phyloP scores from a whole-genome alignment of 2,113 vertebrate species.

The Antidorcas marsupialis region DNA sequence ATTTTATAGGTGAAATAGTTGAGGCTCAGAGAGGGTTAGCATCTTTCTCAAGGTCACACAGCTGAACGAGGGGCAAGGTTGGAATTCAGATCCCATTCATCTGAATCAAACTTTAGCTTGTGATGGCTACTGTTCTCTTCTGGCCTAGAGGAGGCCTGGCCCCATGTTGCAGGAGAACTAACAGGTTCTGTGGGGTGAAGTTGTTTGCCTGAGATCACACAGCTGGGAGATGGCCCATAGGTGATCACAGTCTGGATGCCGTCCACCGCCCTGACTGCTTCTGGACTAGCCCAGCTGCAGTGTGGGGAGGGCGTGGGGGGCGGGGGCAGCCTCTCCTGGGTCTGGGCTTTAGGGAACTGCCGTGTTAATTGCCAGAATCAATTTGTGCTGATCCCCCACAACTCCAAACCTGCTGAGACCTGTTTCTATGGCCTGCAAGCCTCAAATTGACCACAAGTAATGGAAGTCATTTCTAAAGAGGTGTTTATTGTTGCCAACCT shows the following conservation, averaged over 20 bases:
- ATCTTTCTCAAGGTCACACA: background rate
- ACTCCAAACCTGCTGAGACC: background rate
- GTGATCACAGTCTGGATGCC: rapidly evolving
- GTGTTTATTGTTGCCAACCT: background rate
- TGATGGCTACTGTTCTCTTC: background rate
- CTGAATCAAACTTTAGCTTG: background rate
- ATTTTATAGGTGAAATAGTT: background rate
- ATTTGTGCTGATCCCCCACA: background rate
- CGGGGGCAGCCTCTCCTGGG: rapidly evolving
- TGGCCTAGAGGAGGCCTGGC: background rate
- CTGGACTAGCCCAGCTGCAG: background rate
- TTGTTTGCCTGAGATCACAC: background rate
- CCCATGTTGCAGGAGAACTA: background rate
- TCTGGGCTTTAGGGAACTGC: background rate
- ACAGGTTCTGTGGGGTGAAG: background rate
- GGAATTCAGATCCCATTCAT: background rate
- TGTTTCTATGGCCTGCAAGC: background rate
- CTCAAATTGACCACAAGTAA: constrained; percentile 5
- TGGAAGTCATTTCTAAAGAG: background rate
- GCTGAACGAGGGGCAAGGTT: background rate
- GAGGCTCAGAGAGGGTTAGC: background rate
- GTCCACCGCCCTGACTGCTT: rapidly evolving
- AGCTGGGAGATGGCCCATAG: background rate
- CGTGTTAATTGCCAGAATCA: background rate
- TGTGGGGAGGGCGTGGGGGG: background rate